Base-by-base conservation (phyloP, 2,888 invertebrate genomes). In the Morpho helenor region DNA sequence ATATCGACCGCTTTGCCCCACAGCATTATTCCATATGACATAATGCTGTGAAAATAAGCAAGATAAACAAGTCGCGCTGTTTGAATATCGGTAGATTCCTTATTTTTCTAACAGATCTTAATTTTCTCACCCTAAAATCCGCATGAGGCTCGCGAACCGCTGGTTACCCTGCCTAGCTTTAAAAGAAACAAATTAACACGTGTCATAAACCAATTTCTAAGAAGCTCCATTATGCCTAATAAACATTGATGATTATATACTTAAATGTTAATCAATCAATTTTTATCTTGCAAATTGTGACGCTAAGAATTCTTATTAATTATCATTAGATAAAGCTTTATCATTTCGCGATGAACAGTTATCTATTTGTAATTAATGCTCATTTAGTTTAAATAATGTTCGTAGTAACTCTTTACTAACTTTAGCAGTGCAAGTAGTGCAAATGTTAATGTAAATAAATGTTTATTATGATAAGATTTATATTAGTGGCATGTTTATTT, bases 401-500 rank as follows among this genome's bases (percentile, higher is more conserved):
- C 45, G 9, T 2, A n/a, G 45, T n/a, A 45, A 45, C 16, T 16
- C 16, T 16, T 16, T 16, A 16, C 16, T 16, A 16, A 16, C 16
- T 16, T 16, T 16, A 16, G 16, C 16, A 16, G 16, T 16, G 16
- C 16, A 16, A n/a, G n/a, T 9, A 42, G 7, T 42, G 8, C 8
- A 52, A 16, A 52, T 8, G 7, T 10, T 7, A 46, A 23, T 46
- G 10, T 31, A 52, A 50, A 42, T 22, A 49, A 53, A 41, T 56
- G 52, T 42, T 56, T 65, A 68, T 56, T 61, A 64, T 64, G 65
- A 65, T 49, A 54, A 56, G 46, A 43, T 48, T 57, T 52, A 22
- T 63, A 8, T 41, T 59, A 8, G 47, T 62, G 0, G 8, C 55
- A 49, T 65, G 57, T 47, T 56, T 56, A 8, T 57, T 63, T 47